Evolutionary conservation across 1,140 invertebrate species (phyloP).

Genomic region (Hyphantria cunea): DNA sequence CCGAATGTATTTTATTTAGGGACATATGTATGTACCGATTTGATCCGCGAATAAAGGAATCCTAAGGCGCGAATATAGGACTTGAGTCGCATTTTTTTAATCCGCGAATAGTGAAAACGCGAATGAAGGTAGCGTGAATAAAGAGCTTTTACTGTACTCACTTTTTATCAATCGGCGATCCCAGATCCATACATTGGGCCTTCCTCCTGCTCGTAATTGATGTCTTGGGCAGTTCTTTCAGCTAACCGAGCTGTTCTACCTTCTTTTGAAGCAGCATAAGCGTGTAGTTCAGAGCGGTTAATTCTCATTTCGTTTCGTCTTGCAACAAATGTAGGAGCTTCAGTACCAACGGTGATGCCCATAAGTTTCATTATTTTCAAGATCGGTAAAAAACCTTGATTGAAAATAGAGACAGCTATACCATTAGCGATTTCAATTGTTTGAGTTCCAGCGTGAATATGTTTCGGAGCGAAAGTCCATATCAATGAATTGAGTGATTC

Average conservation of each 20-base stretch:
- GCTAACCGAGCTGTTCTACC: not conserved
- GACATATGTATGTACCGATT: too few relatives aligned
- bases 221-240: not conserved
- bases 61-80: too few relatives aligned
- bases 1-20: too few relatives aligned
- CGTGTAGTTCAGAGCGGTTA: not conserved
- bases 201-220: not conserved
- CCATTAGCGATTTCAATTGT: not conserved
- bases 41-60: too few relatives aligned
- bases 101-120: too few relatives aligned
- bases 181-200: not conserved
- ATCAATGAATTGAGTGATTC: not conserved
- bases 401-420: not conserved
- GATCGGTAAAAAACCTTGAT: not conserved
- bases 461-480: conserved; percentile 3
- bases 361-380: not conserved
- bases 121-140: too few relatives aligned
- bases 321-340: not conserved
- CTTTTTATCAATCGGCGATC: not conserved
- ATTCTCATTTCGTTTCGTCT: not conserved
- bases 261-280: not conserved
- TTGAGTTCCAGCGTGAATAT: not conserved
- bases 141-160: too few relatives aligned
- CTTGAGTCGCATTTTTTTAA: too few relatives aligned
- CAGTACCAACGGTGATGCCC: not conserved